Conservation (phyloP, 2,113 vertebrate species). For the Montifringilla adamsi region DNA sequence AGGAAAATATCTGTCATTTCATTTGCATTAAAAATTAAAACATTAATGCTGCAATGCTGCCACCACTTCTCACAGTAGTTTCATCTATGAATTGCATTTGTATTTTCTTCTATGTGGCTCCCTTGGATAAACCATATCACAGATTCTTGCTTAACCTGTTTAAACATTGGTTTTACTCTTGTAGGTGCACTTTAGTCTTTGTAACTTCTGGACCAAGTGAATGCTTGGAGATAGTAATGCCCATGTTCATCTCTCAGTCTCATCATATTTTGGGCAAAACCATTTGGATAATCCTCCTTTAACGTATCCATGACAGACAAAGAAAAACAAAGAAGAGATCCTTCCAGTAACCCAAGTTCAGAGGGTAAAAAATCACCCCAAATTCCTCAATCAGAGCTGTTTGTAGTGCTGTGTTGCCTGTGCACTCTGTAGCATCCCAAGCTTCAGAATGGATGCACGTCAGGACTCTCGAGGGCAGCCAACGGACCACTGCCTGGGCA, state of each 20-base stretch:
- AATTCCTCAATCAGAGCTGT: not conserved
- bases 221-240: not conserved
- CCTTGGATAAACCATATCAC: not conserved
- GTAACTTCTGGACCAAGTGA: not conserved
- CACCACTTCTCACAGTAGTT: not conserved
- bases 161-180: not conserved
- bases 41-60: not conserved
- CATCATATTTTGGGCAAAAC: not conserved
- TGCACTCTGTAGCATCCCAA: not conserved
- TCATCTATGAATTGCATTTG: not conserved
- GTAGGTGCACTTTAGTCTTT: not conserved
- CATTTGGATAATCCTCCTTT: not conserved
- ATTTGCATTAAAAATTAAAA: not conserved
- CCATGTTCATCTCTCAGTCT: not conserved
- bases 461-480: not conserved
- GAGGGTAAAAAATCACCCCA: not conserved
- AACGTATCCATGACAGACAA: not conserved
- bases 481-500: not conserved
- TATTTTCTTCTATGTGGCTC: not conserved
- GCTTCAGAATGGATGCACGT: fast-evolving
- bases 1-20: not conserved
- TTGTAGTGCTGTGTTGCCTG: fast-evolving
- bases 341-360: not conserved
- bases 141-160: not conserved
- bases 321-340: not conserved